phyloP scores from a whole-genome alignment of 2,888 invertebrate species.

The Drosophila kambysellisi region DNA sequence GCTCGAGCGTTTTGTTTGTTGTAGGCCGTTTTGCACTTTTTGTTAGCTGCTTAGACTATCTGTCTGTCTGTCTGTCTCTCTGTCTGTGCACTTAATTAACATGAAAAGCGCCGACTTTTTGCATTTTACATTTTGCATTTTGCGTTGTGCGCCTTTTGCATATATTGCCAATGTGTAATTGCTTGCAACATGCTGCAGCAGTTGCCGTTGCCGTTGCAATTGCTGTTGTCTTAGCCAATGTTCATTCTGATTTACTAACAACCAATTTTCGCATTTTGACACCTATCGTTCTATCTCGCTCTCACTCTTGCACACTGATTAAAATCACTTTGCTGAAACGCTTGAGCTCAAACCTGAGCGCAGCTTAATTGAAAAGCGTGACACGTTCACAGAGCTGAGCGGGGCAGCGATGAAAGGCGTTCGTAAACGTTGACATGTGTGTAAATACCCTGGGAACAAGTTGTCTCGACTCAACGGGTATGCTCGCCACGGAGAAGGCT shows the following conservation, averaged over 20 bases:
- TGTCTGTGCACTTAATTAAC: conserved; percentile 54
- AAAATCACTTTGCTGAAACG: conserved; percentile 1
- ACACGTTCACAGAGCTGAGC: conserved; percentile 50
- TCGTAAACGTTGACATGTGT: conserved; percentile 35
- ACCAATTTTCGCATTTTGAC: conserved; percentile 27
- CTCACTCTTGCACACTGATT: not conserved
- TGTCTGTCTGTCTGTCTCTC: too few species aligned
- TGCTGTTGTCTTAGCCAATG: conserved; percentile 12
- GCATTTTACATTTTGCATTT: conserved; percentile 17
- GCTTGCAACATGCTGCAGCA: conserved; percentile 56
- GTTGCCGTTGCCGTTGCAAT: conserved; percentile 8
- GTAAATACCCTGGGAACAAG: conserved; percentile 19
- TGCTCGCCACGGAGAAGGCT: not conserved
- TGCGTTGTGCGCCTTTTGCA: conserved; percentile 17
- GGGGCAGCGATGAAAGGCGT: conserved; percentile 7
- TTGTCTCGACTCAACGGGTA: not conserved
- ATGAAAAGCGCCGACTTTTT: conserved; percentile 72
- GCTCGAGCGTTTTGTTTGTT: conserved; percentile 34
- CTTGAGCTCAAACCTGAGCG: conserved; percentile 36
- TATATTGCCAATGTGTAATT: conserved; percentile 40
- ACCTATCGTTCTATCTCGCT: not conserved
- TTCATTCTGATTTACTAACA: conserved; percentile 23
- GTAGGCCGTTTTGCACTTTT: conserved; percentile 4
- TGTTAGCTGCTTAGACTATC: not conserved
- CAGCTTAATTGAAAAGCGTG: conserved; percentile 53